These are phyloP conservation scores for Digitonthophagus gazella DNA, from an alignment of 2,888 invertebrate species.

Conservation along the genomic window DNA sequence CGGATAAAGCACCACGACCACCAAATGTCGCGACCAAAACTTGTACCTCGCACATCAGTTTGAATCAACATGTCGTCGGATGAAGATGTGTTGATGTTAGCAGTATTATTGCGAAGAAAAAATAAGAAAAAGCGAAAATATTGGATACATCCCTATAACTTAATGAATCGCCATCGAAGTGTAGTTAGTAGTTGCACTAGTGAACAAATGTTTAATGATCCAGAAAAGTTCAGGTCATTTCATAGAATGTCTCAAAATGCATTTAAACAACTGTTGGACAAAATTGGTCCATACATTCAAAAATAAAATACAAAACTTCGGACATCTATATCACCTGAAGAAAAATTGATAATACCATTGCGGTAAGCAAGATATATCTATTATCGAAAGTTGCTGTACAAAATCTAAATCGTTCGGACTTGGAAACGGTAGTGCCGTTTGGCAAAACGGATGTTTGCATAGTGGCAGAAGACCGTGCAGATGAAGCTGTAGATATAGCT, in stretches of 20 bases:
- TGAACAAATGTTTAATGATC: slow-evolving; percentile 1
- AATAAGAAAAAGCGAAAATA: not conserved
- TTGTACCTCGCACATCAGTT: not conserved
- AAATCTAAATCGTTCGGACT: no score
- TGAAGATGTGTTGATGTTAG: not conserved
- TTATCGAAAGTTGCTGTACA: no score
- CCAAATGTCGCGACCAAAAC: slow-evolving; percentile 56
- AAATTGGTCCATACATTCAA: slow-evolving; percentile 1
- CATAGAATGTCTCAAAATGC: slow-evolving; percentile 8
- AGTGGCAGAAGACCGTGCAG: no score
- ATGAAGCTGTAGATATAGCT: no score
- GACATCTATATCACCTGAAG: not conserved
- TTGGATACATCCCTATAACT: not conserved
- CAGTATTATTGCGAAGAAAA: not conserved
- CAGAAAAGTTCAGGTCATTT: slow-evolving; percentile 6
- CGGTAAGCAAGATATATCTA: no score
- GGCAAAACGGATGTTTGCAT: no score
- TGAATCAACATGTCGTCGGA: not conserved
- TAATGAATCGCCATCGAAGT: slow-evolving; percentile 1
- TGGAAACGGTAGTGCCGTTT: no score
- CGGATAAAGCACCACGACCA: slow-evolving; percentile 87
- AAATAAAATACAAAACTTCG: slow-evolving; percentile 6
- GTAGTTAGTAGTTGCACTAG: not conserved
- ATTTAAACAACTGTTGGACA: slow-evolving; percentile 5
- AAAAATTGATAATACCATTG: no score